phyloP scores from a whole-genome alignment of 2,888 invertebrate species.

The Clepsis dumicolana region DNA sequence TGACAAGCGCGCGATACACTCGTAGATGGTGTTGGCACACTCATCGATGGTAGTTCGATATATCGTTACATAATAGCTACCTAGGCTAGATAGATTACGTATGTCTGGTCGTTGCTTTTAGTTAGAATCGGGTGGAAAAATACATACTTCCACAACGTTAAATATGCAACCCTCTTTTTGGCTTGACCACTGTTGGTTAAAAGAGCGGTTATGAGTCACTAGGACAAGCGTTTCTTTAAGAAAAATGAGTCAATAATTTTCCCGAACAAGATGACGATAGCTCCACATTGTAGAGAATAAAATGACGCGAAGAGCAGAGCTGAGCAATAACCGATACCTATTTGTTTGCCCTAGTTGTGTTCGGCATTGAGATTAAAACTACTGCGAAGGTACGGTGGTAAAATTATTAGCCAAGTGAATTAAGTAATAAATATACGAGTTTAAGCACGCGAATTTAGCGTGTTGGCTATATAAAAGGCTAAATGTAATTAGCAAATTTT shows the following conservation, averaged over 20 bases:
- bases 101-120: neutral
- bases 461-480: neutral
- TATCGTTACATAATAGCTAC: too few relatives aligned
- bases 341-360: slow-evolving; percentile 20
- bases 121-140: neutral
- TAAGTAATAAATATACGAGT: neutral
- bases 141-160: neutral
- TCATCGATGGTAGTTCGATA: too few relatives aligned
- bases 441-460: slow-evolving; percentile 7
- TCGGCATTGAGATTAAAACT: slow-evolving; percentile 25
- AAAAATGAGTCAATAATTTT: slow-evolving; percentile 39
- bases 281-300: slow-evolving; percentile 4
- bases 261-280: slow-evolving; percentile 27
- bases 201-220: slow-evolving; percentile 26
- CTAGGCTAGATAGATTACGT: too few relatives aligned
- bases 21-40: too few relatives aligned
- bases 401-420: slow-evolving; percentile 11
- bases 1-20: too few relatives aligned
- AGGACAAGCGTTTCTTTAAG: slow-evolving; percentile 18
- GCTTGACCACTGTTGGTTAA: neutral
- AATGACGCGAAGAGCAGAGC: slow-evolving; percentile 1
- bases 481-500: neutral
- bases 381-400: slow-evolving; percentile 16
- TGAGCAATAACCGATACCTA: slow-evolving; percentile 5
- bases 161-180: neutral